Conservation (phyloP, 2,797 vertebrate species). For the Leuciscus waleckii region DNA sequence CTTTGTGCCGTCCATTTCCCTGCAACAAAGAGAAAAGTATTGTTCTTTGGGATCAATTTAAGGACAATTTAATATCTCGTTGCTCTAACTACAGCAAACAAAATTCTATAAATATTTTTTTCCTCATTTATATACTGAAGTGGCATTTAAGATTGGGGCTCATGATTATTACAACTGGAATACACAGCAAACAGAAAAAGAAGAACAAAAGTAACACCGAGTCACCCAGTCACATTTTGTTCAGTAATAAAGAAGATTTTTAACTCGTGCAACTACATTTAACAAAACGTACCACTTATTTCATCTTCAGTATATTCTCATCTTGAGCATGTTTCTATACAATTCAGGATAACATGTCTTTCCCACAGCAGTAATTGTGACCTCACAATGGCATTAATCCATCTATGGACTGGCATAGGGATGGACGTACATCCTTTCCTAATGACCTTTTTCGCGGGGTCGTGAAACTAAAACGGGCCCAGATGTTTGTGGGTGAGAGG, state of each 20-base stretch:
- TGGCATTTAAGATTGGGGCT: constrained; percentile 80
- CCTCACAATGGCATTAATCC: constrained; percentile 65
- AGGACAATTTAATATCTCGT: constrained; percentile 83
- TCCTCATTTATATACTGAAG: constrained; percentile 84
- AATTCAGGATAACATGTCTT: constrained; percentile 76
- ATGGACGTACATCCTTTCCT: neutral
- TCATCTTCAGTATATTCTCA: constrained; percentile 84
- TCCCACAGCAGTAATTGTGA: constrained; percentile 80
- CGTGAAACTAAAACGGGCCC: constrained; percentile 32
- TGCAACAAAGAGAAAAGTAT: constrained; percentile 83
- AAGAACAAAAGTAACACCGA: constrained; percentile 81
- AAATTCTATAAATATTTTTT: constrained; percentile 86
- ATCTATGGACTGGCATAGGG: constrained; percentile 21
- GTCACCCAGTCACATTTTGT: constrained; percentile 83
- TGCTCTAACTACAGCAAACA: constrained; percentile 82
- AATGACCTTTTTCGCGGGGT: neutral
- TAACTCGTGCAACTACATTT: constrained; percentile 85
- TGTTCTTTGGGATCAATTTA: constrained; percentile 84
- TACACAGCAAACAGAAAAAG: constrained; percentile 71
- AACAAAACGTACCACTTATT: constrained; percentile 82
- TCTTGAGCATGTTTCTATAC: constrained; percentile 83
- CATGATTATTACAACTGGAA: constrained; percentile 77
- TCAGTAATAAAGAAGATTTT: constrained; percentile 78
- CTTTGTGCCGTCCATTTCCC: constrained; percentile 84
- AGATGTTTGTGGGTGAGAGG: constrained; percentile 14